A percentile compares a stretch with the other conserved stretches of the same genome.
Evolutionary conservation across 2,888 invertebrate species (phyloP).

Genomic region (Calephelis perditalis): DNA sequence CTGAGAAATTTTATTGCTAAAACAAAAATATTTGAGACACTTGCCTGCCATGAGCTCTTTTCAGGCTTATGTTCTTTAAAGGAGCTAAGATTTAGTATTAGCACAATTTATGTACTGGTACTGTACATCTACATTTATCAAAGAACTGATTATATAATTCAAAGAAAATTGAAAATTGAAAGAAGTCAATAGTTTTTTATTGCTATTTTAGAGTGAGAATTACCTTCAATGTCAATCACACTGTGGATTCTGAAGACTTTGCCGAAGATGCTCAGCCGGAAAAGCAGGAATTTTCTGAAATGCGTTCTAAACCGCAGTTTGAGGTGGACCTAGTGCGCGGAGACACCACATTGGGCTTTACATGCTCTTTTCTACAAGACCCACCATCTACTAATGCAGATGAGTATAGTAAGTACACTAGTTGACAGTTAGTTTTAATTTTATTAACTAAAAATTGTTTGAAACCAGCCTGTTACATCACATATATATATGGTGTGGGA

Average conservation of each 20-base stretch:
- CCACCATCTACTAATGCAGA: slow-evolving; percentile 81
- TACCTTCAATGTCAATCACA: slow-evolving; percentile 95
- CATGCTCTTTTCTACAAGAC: slow-evolving; percentile 88
- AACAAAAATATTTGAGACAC: too few species aligned
- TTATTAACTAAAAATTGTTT: not conserved
- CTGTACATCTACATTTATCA: too few species aligned
- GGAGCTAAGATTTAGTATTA: too few species aligned
- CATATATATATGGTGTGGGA: too few species aligned
- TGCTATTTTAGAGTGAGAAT: slow-evolving; percentile 42
- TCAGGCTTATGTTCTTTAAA: too few species aligned
- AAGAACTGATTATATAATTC: too few species aligned
- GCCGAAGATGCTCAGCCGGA: slow-evolving; percentile 81
- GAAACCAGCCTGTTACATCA: too few species aligned
- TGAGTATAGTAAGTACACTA: slow-evolving; percentile 79
- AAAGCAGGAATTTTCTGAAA: slow-evolving; percentile 87
- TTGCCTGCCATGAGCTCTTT: too few species aligned
- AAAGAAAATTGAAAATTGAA: too few species aligned
- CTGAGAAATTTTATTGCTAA: too few species aligned
- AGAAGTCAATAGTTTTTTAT: slow-evolving; percentile 23
- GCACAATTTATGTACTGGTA: too few species aligned
- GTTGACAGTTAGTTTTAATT: not conserved
- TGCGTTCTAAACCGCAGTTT: slow-evolving; percentile 95
- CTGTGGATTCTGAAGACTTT: slow-evolving; percentile 90
- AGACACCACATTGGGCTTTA: slow-evolving; percentile 87
- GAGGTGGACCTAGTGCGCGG: slow-evolving; percentile 91